Evolutionary conservation across 2,888 invertebrate species (phyloP).

Genomic region (Standfussiana lucernea): DNA sequence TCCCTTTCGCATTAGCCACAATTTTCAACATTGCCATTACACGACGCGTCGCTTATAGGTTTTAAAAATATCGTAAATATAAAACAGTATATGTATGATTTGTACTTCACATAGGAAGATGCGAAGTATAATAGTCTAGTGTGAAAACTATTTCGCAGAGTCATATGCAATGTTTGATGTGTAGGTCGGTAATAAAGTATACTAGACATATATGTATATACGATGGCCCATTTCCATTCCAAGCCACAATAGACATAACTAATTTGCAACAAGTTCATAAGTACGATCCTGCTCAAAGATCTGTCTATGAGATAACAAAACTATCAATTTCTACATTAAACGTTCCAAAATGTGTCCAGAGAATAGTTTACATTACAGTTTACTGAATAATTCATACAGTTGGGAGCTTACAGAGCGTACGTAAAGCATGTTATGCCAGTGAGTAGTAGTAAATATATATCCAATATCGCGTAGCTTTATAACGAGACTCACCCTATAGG

Average conservation of each 20-base stretch:
- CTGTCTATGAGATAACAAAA: not conserved
- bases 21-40: constrained; percentile 70
- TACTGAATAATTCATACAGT: constrained; percentile 44
- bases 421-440: constrained; percentile 30
- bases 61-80: constrained; percentile 49
- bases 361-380: constrained; percentile 22
- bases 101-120: not conserved
- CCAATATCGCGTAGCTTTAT: constrained; percentile 34
- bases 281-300: not conserved
- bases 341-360: constrained; percentile 4
- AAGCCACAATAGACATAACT: not conserved
- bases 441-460: constrained; percentile 40
- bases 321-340: not conserved
- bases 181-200: not conserved
- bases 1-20: constrained; percentile 77
- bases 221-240: not conserved
- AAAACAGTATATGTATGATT: not conserved
- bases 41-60: constrained; percentile 58
- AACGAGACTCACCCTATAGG: constrained; percentile 45
- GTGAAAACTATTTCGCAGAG: not conserved
- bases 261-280: too few relatives aligned
- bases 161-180: not conserved
- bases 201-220: not conserved
- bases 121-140: not conserved
- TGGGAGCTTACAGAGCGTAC: constrained; percentile 2